Base-by-base conservation (phyloP, 2,113 vertebrate species). In the Engraulis encrasicolus region DNA sequence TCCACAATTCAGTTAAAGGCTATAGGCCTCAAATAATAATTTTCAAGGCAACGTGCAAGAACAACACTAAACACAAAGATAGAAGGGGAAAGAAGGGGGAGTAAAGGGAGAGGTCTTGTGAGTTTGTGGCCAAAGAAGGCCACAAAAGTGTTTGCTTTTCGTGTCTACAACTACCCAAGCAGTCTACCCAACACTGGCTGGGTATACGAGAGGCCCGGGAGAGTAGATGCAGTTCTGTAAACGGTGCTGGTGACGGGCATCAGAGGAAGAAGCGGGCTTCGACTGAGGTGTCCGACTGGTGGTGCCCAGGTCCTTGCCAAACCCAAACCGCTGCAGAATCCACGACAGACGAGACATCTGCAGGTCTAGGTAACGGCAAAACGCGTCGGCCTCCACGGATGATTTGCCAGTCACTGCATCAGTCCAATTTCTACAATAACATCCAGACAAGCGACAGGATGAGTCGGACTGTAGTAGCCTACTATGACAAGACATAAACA, bases 141-240 rank as follows among this genome's bases (percentile, higher is more conserved):
- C n/a, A 23, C 61, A 71, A 74, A 17, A n/a, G n/a, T n/a, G n/a
- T n/a, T n/a, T 15, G 31, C 12, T 14, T 31, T 74, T 15, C 15
- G 17, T 74, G 66, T 14, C n/a, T n/a, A n/a, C n/a, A n/a, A n/a
- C n/a, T n/a, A n/a, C n/a, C n/a, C 66, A 34, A 74, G 31, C 11
- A 15, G 27, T 74, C 66, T 74, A 36, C 66, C 66, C 66, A 74
- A 34, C 66, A 34, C 66, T 74, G 66, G 27, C 66, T 74, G 66
- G 66, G 66, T 74, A 74, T 23, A 14, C 27, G 17, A 34, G 66
- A 74, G 66, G 66, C 66, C 27, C 27, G 27, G 5, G 11, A 34
- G 66, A 15, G 66, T 27, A 36, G 66, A 9, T 34, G 31, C 66
- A 74, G 66, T 74, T 74, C 31, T 74, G 66, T 27, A 74, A 34